Evolutionary conservation across 2,113 vertebrate species (phyloP).

Genomic region (Arenaria interpres): DNA sequence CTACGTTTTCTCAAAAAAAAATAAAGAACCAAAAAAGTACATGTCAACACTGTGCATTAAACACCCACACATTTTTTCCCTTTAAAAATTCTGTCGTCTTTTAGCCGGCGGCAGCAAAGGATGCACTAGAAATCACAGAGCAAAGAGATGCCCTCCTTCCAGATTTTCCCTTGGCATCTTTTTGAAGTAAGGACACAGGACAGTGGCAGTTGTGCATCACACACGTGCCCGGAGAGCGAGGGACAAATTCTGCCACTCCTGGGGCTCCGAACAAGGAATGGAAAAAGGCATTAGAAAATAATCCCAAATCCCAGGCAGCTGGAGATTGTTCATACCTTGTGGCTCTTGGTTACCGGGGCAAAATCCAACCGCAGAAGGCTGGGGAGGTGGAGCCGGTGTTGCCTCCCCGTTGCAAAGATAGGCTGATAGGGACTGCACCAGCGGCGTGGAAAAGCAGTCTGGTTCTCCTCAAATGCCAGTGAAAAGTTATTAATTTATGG

Average conservation of each 20-base stretch:
- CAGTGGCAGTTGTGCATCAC: not conserved
- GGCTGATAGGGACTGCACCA: not conserved
- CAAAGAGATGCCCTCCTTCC: not conserved
- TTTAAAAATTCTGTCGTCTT: not conserved
- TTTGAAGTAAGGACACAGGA: rapidly evolving
- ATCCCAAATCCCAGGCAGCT: rapidly evolving
- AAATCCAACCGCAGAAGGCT: rapidly evolving
- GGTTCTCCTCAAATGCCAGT: not conserved
- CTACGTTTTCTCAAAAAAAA: not conserved
- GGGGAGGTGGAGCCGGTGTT: not conserved
- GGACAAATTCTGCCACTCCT: not conserved
- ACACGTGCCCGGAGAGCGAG: rapidly evolving
- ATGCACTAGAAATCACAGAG: not conserved
- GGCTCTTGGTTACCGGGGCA: not conserved
- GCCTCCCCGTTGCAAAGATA: rapidly evolving
- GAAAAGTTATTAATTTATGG: not conserved
- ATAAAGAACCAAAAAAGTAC: not conserved
- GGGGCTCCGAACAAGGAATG: not conserved
- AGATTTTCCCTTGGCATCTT: not conserved
- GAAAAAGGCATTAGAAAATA: rapidly evolving
- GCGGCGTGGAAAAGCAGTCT: rapidly evolving
- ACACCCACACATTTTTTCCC: not conserved
- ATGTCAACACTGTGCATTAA: not conserved
- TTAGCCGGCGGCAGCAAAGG: not conserved
- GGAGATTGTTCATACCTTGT: rapidly evolving